phyloP scores from a whole-genome alignment of 2,113 vertebrate species.

The Oryzias javanicus region DNA sequence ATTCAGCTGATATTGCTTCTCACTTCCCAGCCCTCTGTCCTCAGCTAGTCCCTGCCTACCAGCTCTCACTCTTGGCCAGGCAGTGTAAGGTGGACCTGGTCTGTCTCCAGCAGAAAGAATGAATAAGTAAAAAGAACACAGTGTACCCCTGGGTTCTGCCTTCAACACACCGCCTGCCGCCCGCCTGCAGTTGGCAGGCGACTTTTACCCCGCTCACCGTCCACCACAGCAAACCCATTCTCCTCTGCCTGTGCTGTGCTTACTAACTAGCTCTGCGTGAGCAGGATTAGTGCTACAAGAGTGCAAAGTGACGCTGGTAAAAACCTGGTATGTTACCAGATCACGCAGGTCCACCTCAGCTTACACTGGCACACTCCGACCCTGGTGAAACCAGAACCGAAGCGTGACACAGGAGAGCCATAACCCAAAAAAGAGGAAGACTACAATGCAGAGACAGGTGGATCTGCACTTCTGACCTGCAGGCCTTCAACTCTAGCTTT shows the following conservation, averaged over 20 bases:
- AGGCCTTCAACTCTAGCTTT: background rate
- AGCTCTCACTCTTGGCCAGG: conserved; percentile 45
- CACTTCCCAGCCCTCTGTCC: conserved; percentile 29
- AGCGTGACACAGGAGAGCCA: conserved; percentile 49
- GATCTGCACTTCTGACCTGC: background rate
- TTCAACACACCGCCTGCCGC: conserved; percentile 52
- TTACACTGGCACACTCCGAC: conserved; percentile 58
- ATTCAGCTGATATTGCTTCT: conserved; percentile 33
- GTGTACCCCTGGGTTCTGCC: conserved; percentile 68
- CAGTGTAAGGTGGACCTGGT: conserved; percentile 60
- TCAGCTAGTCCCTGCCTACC: conserved; percentile 42
- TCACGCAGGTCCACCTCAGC: conserved; percentile 58
- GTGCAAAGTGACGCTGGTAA: conserved; percentile 54
- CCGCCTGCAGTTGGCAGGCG: conserved; percentile 47
- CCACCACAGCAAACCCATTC: conserved; percentile 49
- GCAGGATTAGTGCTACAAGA: conserved; percentile 26
- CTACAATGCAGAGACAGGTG: no score
- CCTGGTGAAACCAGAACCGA: conserved; percentile 63
- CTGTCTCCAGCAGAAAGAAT: conserved; percentile 64
- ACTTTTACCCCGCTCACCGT: conserved; percentile 35
- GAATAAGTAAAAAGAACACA: conserved; percentile 76
- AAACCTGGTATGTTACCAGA: conserved; percentile 61
- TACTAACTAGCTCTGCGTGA: conserved; percentile 37
- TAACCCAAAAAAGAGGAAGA: conserved; percentile 16
- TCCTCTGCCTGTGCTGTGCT: conserved; percentile 40